Percentiles rank a stretch among this genome's conserved stretches.
phyloP scores from a whole-genome alignment of 2,888 invertebrate species.

The Apotomis turbidana region DNA sequence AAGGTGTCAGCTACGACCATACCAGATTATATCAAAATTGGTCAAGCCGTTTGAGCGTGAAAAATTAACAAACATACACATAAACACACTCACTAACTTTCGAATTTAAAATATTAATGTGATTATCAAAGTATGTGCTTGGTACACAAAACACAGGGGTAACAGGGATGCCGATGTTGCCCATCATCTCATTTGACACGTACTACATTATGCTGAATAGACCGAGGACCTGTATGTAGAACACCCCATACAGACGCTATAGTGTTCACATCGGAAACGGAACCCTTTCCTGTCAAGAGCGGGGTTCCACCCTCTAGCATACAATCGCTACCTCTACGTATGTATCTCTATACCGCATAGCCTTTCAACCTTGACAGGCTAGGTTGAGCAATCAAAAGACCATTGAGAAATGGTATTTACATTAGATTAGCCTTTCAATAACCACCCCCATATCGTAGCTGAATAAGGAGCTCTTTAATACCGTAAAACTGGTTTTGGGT shows the following conservation, averaged over 20 bases:
- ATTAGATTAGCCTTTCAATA: constrained; percentile 9
- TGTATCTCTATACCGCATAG: neutral
- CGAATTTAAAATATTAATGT: too few relatives aligned
- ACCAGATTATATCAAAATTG: too few relatives aligned
- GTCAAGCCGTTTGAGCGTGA: too few relatives aligned
- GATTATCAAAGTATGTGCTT: too few relatives aligned
- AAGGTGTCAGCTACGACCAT: too few relatives aligned
- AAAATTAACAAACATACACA: too few relatives aligned
- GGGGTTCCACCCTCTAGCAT: constrained; percentile 17
- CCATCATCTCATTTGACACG: too few relatives aligned
- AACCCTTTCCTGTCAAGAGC: constrained; percentile 20
- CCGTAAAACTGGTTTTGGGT: neutral
- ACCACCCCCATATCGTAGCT: constrained; percentile 8
- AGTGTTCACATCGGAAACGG: constrained; percentile 26
- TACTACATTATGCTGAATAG: neutral
- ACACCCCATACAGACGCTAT: constrained; percentile 1
- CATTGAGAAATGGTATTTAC: constrained; percentile 22
- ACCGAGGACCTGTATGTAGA: neutral
- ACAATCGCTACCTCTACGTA: neutral
- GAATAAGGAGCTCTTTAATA: constrained; percentile 1
- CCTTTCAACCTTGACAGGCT: constrained; percentile 28
- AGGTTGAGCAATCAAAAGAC: constrained; percentile 21
- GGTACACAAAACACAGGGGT: too few relatives aligned
- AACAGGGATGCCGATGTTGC: too few relatives aligned
- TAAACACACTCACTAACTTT: too few relatives aligned